phyloP scores from a whole-genome alignment of 2,888 invertebrate species.

The Euzetes globulus region DNA sequence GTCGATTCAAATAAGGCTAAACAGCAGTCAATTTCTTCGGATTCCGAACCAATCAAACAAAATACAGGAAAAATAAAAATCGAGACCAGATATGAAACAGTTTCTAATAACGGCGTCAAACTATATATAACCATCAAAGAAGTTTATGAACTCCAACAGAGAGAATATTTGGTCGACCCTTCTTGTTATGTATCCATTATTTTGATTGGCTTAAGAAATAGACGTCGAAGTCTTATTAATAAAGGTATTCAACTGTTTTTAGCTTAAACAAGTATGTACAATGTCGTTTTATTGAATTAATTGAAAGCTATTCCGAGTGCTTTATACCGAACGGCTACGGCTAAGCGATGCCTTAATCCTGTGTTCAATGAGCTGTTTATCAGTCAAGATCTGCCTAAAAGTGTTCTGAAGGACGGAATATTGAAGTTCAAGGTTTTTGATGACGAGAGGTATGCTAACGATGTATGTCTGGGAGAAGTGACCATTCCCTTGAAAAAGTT shows the following conservation, averaged over 20 bases:
- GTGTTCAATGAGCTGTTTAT: constrained; percentile 29
- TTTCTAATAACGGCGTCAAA: constrained; percentile 4
- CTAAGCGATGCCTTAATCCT: constrained; percentile 32
- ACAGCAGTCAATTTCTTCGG: constrained; percentile 8
- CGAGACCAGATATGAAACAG: constrained; percentile 14
- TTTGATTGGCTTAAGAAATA: constrained; percentile 7
- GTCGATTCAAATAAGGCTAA: background rate
- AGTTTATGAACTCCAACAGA: constrained; percentile 25
- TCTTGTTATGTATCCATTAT: constrained; percentile 33
- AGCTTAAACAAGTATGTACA: background rate
- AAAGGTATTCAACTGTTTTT: constrained; percentile 7
- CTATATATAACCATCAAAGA: constrained; percentile 15
- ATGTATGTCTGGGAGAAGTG: constrained; percentile 36
- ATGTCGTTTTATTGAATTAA: too few relatives aligned
- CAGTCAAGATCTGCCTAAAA: constrained; percentile 30
- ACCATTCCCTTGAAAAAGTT: constrained; percentile 33
- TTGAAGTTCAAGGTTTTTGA: constrained; percentile 34
- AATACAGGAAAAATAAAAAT: constrained; percentile 2
- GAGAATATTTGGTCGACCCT: constrained; percentile 36
- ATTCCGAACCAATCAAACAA: constrained; percentile 5
- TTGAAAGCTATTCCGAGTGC: constrained; percentile 27
- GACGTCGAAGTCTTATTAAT: constrained; percentile 26
- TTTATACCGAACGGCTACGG: constrained; percentile 35
- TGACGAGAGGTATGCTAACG: constrained; percentile 38
- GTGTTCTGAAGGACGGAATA: constrained; percentile 34